A percentile compares a stretch with the other conserved stretches of the same genome.
Evolutionary conservation across 2,797 vertebrate genomes (phyloP).

Genomic region (Sternotherus odoratus): DNA sequence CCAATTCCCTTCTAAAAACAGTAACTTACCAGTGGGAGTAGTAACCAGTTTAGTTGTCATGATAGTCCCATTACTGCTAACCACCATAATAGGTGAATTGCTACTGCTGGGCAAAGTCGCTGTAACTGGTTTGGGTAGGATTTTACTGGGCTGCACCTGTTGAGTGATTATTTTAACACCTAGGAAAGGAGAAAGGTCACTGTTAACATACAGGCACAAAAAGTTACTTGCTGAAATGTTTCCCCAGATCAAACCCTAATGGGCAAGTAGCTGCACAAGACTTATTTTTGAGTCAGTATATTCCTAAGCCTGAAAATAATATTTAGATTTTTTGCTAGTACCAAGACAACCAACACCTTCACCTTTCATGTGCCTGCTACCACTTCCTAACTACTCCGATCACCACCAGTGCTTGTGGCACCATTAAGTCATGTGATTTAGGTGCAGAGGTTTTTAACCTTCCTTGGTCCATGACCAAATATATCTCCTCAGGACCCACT

Average conservation of each 20-base stretch:
- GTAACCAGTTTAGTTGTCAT: constrained; percentile 98
- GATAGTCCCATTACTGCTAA: constrained; percentile 98
- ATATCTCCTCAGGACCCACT: background rate
- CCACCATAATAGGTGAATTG: constrained; percentile 98
- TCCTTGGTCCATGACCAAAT: constrained; percentile 4
- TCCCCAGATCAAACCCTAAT: constrained; percentile 56
- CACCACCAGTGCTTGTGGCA: background rate
- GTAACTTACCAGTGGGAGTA: constrained; percentile 91
- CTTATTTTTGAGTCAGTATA: constrained; percentile 28
- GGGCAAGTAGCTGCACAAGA: constrained; percentile 45
- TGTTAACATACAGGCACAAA: constrained; percentile 61
- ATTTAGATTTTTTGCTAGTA: background rate
- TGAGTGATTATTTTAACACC: constrained; percentile 99
- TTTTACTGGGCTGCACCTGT: constrained; percentile 98
- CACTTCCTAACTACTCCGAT: background rate
- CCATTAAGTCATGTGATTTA: background rate
- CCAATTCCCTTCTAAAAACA: constrained; percentile 62
- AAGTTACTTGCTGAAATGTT: constrained; percentile 61
- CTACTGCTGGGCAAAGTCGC: constrained; percentile 92
- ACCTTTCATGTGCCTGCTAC: constrained; percentile 63
- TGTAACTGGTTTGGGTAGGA: constrained; percentile 96
- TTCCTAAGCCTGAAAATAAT: background rate
- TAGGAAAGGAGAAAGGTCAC: constrained; percentile 80
- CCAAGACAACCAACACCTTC: background rate
- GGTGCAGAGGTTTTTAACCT: constrained; percentile 12